phyloP scores from a whole-genome alignment of 2,113 vertebrate species.

The Dipodomys spectabilis region DNA sequence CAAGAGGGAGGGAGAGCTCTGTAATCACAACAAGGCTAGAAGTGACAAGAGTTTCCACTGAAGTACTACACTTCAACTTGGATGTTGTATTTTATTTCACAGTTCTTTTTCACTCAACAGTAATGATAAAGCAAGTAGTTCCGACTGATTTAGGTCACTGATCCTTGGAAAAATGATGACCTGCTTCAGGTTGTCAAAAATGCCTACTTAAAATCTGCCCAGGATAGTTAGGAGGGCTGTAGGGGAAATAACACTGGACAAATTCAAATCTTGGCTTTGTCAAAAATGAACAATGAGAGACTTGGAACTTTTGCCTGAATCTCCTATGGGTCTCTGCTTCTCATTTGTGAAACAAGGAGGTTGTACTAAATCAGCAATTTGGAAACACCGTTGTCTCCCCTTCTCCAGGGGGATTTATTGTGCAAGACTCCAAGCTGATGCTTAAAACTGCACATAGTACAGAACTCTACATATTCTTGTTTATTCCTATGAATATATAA shows the following conservation, averaged over 20 bases:
- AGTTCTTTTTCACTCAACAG: neutral
- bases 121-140: slow-evolving; percentile 49
- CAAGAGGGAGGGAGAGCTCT: neutral
- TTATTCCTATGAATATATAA: neutral
- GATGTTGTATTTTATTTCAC: neutral
- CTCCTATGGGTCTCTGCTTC: neutral
- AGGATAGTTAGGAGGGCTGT: neutral
- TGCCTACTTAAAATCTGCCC: neutral
- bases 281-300: slow-evolving; percentile 15
- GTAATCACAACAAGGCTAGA: neutral
- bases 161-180: slow-evolving; percentile 28
- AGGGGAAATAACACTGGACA: neutral
- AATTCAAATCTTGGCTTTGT: slow-evolving; percentile 17
- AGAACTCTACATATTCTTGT: neutral
- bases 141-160: slow-evolving; percentile 21
- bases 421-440: neutral
- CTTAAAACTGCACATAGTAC: neutral
- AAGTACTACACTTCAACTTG: neutral
- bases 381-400: neutral
- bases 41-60: neutral
- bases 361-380: neutral
- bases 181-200: slow-evolving; percentile 39
- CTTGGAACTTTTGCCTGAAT: neutral
- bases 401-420: neutral
- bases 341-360: neutral